Percentiles rank a stretch among this genome's conserved stretches.
phyloP scores from a whole-genome alignment of 2,113 vertebrate genomes.

The Hucho hucho region DNA sequence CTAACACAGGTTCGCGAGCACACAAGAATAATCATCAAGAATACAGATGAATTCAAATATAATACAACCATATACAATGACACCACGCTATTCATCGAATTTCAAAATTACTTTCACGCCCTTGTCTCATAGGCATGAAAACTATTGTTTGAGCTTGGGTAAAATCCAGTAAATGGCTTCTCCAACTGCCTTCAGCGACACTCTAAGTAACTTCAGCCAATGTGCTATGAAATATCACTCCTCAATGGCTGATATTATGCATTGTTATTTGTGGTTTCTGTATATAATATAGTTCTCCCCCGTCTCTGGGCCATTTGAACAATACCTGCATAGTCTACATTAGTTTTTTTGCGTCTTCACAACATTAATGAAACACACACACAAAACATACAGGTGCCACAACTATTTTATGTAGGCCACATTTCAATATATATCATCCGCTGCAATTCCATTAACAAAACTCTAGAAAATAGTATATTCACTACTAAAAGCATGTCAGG shows the following conservation, averaged over 20 bases:
- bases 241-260: constrained; percentile 38
- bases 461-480: not conserved
- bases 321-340: constrained; percentile 19
- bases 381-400: not conserved
- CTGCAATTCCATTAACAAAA: not conserved
- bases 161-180: constrained; percentile 62
- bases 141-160: constrained; percentile 69
- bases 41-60: not conserved
- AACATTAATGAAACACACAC: not conserved
- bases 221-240: constrained; percentile 24
- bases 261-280: constrained; percentile 31
- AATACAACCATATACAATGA: constrained; percentile 28
- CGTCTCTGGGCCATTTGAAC: constrained; percentile 34
- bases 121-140: constrained; percentile 55
- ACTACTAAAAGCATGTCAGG: not conserved
- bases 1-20: not conserved
- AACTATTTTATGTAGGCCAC: not conserved
- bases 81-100: constrained; percentile 22
- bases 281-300: constrained; percentile 6
- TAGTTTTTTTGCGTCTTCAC: not conserved
- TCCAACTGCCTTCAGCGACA: constrained; percentile 19
- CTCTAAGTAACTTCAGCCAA: constrained; percentile 29
- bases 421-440: not conserved
- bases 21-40: not conserved
- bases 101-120: constrained; percentile 32